phyloP scores from a whole-genome alignment of 2,888 invertebrate genomes.

The Sussaba pulchella region DNA sequence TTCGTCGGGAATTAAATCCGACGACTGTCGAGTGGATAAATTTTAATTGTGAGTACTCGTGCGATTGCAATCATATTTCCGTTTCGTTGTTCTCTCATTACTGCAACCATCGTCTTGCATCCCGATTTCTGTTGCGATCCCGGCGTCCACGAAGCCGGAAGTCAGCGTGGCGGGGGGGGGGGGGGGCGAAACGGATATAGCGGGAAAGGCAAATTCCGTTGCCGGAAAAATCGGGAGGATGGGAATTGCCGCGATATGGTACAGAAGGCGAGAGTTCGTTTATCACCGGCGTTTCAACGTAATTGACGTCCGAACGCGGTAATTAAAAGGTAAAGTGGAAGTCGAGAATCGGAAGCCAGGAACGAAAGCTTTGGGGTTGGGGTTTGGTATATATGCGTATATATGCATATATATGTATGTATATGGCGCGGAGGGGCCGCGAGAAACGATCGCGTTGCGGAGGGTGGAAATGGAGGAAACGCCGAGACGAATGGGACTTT shows the following conservation, averaged over 20 bases:
- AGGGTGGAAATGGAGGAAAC: slow-evolving; percentile 50
- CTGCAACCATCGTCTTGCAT: not conserved
- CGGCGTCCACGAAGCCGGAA: too few relatives aligned
- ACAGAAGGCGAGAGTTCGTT: slow-evolving; percentile 43
- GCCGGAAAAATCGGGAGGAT: slow-evolving; percentile 18
- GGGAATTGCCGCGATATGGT: not conserved
- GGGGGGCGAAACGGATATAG: not conserved
- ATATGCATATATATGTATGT: not conserved
- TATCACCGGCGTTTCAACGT: slow-evolving; percentile 51
- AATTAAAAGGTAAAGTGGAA: slow-evolving; percentile 65
- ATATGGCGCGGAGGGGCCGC: not conserved
- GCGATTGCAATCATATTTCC: slow-evolving; percentile 15
- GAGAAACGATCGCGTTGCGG: slow-evolving; percentile 10
- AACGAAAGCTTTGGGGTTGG: slow-evolving; percentile 4
- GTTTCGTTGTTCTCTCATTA: not conserved
- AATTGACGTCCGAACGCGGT: slow-evolving; percentile 65
- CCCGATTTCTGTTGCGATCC: not conserved
- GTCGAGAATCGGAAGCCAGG: slow-evolving; percentile 49
- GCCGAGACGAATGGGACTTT: slow-evolving; percentile 42
- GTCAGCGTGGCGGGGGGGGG: too few relatives aligned
- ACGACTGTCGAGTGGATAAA: not conserved
- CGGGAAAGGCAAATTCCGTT: slow-evolving; percentile 13
- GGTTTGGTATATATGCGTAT: not conserved
- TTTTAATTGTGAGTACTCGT: slow-evolving; percentile 8
- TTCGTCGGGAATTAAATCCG: not conserved